Evolutionary conservation across 2,888 invertebrate genomes (phyloP).

Genomic region (Cryptus armator): DNA sequence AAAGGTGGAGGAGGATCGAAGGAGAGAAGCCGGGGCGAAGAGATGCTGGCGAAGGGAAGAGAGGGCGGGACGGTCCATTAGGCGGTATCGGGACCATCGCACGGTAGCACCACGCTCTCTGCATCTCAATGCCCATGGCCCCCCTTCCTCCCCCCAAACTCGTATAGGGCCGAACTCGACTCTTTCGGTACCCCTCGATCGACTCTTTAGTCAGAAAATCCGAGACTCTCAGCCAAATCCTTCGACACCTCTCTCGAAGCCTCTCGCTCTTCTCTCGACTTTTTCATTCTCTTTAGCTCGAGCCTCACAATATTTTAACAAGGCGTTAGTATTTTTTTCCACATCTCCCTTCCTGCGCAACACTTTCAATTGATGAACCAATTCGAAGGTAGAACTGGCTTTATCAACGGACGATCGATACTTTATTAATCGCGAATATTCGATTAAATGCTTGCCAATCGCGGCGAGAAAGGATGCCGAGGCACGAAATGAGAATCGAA

Average conservation of each 20-base stretch:
- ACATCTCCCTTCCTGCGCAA: neutral
- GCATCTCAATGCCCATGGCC: conserved; percentile 83
- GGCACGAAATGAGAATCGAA: conserved; percentile 56
- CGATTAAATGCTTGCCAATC: neutral
- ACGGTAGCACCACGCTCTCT: conserved; percentile 85
- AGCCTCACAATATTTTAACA: conserved; percentile 6
- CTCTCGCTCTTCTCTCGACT: conserved; percentile 2
- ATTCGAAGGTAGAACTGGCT: neutral
- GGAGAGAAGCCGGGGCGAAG: conserved; percentile 67
- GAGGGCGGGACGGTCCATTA: conserved; percentile 84
- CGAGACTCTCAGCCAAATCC: conserved; percentile 62
- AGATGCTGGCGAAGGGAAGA: conserved; percentile 77
- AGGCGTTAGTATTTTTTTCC: conserved; percentile 12
- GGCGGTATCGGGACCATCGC: conserved; percentile 85
- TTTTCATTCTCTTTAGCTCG: conserved; percentile 12
- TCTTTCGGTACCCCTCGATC: conserved; percentile 67
- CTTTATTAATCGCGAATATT: neutral
- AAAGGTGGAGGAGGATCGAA: conserved; percentile 75
- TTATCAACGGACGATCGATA: neutral
- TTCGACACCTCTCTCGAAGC: conserved; percentile 67
- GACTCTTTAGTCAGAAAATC: conserved; percentile 45
- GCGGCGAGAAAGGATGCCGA: neutral
- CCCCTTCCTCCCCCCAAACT: conserved; percentile 53
- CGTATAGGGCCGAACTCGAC: conserved; percentile 75
- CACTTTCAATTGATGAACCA: neutral